Conservation (phyloP, 2,888 invertebrate genomes). For the Ischnus inquisitorius region DNA sequence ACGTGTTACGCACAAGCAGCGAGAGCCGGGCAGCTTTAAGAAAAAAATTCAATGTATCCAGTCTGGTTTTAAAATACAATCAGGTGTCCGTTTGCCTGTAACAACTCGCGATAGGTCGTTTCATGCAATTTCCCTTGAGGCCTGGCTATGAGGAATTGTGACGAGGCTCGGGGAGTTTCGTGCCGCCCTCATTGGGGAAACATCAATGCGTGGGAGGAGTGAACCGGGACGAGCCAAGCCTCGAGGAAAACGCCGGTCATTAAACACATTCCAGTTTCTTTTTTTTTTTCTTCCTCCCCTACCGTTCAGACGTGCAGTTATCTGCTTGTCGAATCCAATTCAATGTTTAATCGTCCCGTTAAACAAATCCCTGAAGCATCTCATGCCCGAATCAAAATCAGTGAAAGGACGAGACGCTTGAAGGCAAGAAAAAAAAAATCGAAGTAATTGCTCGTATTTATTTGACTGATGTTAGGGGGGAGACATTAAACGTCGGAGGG, state of each 20-base stretch:
- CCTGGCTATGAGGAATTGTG: constrained; percentile 6
- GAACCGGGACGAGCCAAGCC: constrained; percentile 29
- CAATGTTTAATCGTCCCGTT: constrained; percentile 1
- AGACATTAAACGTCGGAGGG: constrained; percentile 30
- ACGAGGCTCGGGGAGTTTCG: constrained; percentile 30
- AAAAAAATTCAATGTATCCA: background rate
- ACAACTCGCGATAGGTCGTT: background rate
- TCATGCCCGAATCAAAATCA: background rate
- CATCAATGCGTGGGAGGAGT: constrained; percentile 70
- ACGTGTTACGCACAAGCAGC: background rate
- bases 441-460: constrained; percentile 2
- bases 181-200: constrained; percentile 56
- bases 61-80: background rate
- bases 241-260: constrained; percentile 19
- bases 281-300: background rate
- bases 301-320: background rate
- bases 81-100: background rate
- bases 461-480: constrained; percentile 6
- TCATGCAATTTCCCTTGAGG: constrained; percentile 31
- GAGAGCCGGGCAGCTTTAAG: background rate
- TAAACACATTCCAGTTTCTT: background rate
- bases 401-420: no score
- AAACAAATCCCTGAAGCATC: constrained; percentile 13
- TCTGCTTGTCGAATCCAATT: constrained; percentile 11
- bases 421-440: constrained; percentile 29